Base-by-base conservation (phyloP, 2,113 vertebrate genomes). In the Sebastes schlegelii region DNA sequence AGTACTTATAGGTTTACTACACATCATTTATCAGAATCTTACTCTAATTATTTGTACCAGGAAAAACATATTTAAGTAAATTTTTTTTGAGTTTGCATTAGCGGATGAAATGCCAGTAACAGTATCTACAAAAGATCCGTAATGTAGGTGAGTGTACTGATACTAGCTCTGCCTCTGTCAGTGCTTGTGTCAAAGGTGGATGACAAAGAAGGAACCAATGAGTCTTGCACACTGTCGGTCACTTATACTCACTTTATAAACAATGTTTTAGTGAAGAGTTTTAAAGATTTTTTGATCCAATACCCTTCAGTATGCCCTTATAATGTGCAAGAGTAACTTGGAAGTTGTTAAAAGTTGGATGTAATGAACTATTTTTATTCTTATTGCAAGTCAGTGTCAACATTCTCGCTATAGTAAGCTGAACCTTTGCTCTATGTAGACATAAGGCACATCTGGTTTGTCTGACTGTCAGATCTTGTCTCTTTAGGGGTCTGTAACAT, bases 401-500 rank as follows among this genome's bases (percentile, higher is more conserved):
- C 46, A 52, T 23, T 34, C 4, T 79, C 10, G 52, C 55, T 43
- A 5, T 45, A 16, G 6, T 9, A 3, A 13, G 19, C 57, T 65
- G 34, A 58, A 43, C 21, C 4, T 11, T 4, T 21, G 42, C 23
- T 74, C 11, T 19, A 8, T 0, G 0, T 11, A 69, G 54, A 60
- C 52, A 48, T 6, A 48, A 63, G 45, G 12, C 26, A 21, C 69
- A 74, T 17, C 49, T 73, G 40, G 58, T 74, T 63, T 40, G 8
- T 73, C 34, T 34, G 34, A 34, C 34, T 34, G 62, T 84, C 66
- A 62, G n/a, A 52, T 21, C 19, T 65, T 7, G 12, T 68, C 40
- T 80, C 66, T 71, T 83, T 19, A 46, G 26, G 54, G 14, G 21
- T 65, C 34, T 45, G 67, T 63, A 26, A 26, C 72, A 43, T 26